Evolutionary conservation across 2,888 invertebrate species (phyloP), one percentile per base, ranked within the genome.

Genomic region (Copidosoma aretas): DNA sequence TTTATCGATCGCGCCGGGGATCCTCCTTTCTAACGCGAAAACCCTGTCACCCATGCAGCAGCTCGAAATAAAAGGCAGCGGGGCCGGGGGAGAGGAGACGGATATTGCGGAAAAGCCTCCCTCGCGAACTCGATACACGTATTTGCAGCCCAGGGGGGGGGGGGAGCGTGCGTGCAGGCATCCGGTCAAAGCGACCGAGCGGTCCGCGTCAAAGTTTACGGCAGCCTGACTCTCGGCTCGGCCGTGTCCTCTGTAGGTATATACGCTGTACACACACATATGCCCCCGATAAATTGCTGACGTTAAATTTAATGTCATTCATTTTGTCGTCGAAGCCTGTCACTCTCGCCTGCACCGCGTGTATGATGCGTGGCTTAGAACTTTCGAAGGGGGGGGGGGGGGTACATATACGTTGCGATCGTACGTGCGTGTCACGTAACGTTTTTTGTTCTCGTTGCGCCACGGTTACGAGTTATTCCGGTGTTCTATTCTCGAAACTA

Each of bases 271-370:
- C 24, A 24, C 14, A 46, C 15, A 15, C 41, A 17, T 46, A 59
- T 14, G 5, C 43, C 12, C 59, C 62, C 63, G 77, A 80, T 80
- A 78, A 80, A 81, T 80, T 78, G 76, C 74, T 75, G 74, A 74
- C 78, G 78, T 80, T 80, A 78, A 78, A 80, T 80, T 79, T 79
- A 78, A 80, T 77, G 78, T 77, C 77, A 77, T 78, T 80, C 77
- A 76, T 79, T 78, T 73, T 60, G 68, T 67, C 71, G 68, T 22
- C 68, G 67, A 60, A 25, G 17, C 25, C 25, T 49, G 53, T 46
- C 63, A 32, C 22, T 51, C n/a, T 22, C 41, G 19, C 21, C 5
- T 19, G 58, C 52, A 49, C 24, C 53, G 43, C 54, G 25, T 15
- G 39, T 46, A 25, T 39, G 3, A 12, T 32, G 12, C 39, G 58